Conservation (phyloP, 2,113 vertebrate species). For the Ceyx melanurus region DNA sequence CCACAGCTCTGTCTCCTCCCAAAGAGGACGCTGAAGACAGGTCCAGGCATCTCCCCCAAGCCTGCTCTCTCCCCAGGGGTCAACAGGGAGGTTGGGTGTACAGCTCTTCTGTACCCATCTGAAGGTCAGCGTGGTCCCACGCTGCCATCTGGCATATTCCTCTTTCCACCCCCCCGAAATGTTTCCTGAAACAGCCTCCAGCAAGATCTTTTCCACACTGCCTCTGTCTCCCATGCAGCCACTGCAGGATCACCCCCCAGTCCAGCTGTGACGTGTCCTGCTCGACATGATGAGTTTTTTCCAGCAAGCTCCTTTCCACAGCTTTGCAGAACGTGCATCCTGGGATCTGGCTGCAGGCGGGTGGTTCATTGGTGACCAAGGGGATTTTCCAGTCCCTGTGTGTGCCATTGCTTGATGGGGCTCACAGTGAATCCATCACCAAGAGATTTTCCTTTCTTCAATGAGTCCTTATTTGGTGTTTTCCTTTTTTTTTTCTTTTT, state of each 20-base stretch:
- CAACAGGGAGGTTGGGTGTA: background rate
- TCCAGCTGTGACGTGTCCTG: background rate
- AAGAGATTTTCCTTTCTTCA: background rate
- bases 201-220: background rate
- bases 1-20: background rate
- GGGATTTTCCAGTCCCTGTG: background rate
- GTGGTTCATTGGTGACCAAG: fast-evolving
- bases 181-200: constrained; percentile 16
- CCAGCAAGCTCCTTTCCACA: background rate
- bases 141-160: constrained; percentile 12
- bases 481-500: fast-evolving
- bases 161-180: fast-evolving
- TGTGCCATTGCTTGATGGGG: fast-evolving
- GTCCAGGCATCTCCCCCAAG: background rate
- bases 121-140: background rate
- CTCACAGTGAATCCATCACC: background rate
- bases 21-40: background rate
- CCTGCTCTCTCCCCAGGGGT: background rate
- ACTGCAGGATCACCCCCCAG: background rate
- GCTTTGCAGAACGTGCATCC: background rate
- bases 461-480: background rate
- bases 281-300: background rate
- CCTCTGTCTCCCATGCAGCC: background rate
- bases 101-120: background rate
- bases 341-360: background rate